Evolutionary conservation across 2,888 invertebrate genomes (phyloP), one percentile per base, ranked within the genome.

Genomic region (Tethea ocularis): DNA sequence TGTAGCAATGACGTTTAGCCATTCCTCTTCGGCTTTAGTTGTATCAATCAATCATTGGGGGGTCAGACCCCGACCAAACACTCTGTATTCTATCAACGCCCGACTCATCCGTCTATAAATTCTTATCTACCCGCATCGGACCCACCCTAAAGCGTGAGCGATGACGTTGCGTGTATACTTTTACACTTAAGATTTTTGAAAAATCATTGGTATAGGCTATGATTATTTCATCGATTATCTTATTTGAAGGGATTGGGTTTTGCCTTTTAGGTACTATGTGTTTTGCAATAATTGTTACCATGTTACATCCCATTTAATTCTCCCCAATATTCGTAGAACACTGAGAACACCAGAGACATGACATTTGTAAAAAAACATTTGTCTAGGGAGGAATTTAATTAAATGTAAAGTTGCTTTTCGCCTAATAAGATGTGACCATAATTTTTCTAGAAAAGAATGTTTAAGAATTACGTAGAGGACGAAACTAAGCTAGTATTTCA

Each of bases 91-190:
- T 87, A 88, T 88, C 84, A 83, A 81, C 84, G 82, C 82, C 72
- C 74, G 75, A 70, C 84, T 84, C 84, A 84, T 86, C 86, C 86
- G 82, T 86, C 87, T 87, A 87, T 86, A 88, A 88, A 90, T 88
- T 87, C 86, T 88, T 88, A 89, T 88, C 87, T 85, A 74, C 74
- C 81, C 82, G 77, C 80, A 79, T 79, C 78, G 80, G 78, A 77
- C 79, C 79, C 76, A 74, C 77, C 79, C 78, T 71, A 72, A 81
- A 80, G 79, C 81, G 80, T 89, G 87, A 88, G 83, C 82, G 86
- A 89, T 89, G 88, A 89, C 84, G 81, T 78, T 77, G 87, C 86
- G 82, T 83, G 81, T 81, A 74, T 83, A 76, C 77, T 74, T 72
- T 75, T 75, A 78, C 75, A 77, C 73, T 79, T 53, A 54, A 33